A percentile compares a stretch with the other conserved stretches of the same genome.
These are phyloP conservation scores for Pteronotus mesoamericanus DNA, from an alignment of 2,797 vertebrate species.

Conservation along the genomic window DNA sequence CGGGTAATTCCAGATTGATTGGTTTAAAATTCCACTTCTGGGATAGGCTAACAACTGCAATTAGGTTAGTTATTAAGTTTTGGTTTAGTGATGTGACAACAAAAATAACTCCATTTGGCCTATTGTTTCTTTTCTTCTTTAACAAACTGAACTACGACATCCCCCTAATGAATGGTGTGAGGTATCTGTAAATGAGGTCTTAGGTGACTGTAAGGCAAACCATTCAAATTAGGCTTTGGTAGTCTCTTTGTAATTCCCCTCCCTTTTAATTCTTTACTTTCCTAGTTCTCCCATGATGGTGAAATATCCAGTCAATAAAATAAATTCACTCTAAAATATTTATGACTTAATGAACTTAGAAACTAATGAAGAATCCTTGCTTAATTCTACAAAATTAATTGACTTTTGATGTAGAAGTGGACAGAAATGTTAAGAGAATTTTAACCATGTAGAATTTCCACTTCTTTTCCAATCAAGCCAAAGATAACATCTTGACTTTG, in stretches of 20 bases:
- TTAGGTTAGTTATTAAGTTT: neutral
- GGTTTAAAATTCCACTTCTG: neutral
- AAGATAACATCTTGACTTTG: neutral
- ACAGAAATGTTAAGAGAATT: neutral
- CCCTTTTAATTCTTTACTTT: neutral
- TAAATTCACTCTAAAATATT: neutral
- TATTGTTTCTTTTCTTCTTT: neutral
- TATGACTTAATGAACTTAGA: neutral
- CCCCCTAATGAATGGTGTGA: neutral
- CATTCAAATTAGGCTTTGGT: neutral
- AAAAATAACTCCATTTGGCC: neutral
- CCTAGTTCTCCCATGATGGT: neutral
- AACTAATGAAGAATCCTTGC: neutral
- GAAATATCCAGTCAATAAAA: neutral
- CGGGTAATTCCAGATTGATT: neutral
- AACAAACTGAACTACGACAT: neutral
- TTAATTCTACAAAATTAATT: conserved; percentile 13
- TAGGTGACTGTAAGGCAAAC: neutral
- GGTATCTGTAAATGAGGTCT: neutral
- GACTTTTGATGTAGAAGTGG: neutral
- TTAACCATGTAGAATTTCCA: neutral
- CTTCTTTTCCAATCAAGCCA: neutral
- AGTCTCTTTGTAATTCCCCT: neutral
- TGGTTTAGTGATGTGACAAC: neutral
- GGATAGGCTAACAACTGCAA: neutral